These are phyloP conservation scores for Abramis brama DNA, from an alignment of 2,113 vertebrate genomes.

Conservation along the genomic window DNA sequence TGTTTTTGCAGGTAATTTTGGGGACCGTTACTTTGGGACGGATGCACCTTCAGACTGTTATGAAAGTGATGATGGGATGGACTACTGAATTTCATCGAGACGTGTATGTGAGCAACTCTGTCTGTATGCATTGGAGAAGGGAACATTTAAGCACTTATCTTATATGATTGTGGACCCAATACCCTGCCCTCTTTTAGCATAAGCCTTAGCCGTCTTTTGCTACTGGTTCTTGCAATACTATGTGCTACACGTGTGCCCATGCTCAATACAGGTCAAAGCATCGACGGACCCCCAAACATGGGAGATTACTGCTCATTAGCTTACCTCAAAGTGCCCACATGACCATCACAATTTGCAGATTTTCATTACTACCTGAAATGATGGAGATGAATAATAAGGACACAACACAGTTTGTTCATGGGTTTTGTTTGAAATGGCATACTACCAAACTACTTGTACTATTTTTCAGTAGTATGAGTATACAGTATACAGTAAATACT, in stretches of 20 bases:
- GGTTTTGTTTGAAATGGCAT: neutral
- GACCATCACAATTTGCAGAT: neutral
- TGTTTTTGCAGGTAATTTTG: conserved; percentile 83
- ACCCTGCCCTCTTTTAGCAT: neutral
- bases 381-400: neutral
- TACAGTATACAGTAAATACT: neutral
- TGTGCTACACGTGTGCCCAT: neutral
- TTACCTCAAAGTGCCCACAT: neutral
- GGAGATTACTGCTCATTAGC: neutral
- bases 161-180: neutral
- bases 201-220: neutral
- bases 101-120: neutral
- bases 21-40: conserved; percentile 89
- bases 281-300: neutral
- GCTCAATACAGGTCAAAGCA: neutral
- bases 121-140: neutral
- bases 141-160: conserved; percentile 46
- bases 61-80: conserved; percentile 81
- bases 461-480: neutral
- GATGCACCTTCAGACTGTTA: conserved; percentile 82
- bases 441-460: neutral
- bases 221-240: neutral
- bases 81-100: conserved; percentile 71
- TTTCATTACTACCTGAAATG: neutral
- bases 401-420: neutral